These are phyloP conservation scores for Montipora capricornis DNA, from an alignment of 64 coral and sea anemone genomes.

Conservation along the genomic window DNA sequence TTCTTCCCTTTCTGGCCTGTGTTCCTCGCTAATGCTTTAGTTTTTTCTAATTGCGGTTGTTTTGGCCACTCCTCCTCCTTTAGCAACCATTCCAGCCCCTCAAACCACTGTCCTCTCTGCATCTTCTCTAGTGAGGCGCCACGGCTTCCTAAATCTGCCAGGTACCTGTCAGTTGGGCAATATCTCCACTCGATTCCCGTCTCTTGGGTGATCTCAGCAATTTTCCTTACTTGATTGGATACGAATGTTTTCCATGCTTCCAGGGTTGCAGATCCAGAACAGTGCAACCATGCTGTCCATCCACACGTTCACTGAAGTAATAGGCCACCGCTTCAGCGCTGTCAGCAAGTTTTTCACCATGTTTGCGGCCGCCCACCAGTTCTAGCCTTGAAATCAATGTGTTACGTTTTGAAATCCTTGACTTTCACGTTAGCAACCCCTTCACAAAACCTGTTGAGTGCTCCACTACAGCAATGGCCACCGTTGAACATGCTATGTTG, in stretches of 20 bases:
- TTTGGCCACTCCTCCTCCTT: constrained; percentile 42
- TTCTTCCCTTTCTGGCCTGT: not conserved
- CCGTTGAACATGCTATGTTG: too few relatives aligned
- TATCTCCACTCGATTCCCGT: constrained; percentile 55
- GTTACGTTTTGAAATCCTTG: constrained; percentile 58
- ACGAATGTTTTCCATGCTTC: constrained; percentile 44
- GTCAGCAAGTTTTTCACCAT: constrained; percentile 37
- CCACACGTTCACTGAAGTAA: constrained; percentile 50
- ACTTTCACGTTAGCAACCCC: not conserved
- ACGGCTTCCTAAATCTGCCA: constrained; percentile 68
- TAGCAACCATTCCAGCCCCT: constrained; percentile 54
- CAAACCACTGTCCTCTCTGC: constrained; percentile 45
- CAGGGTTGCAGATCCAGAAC: constrained; percentile 72
- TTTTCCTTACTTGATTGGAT: constrained; percentile 67
- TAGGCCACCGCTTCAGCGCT: constrained; percentile 44
- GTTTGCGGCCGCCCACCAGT: constrained; percentile 55
- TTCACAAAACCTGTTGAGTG: too few relatives aligned
- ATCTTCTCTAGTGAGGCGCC: constrained; percentile 60
- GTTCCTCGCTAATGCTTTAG: constrained; percentile 8
- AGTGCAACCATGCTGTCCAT: constrained; percentile 75
- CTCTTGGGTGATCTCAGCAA: constrained; percentile 63
- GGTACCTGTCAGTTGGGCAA: constrained; percentile 56
- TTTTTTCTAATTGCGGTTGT: constrained; percentile 23
- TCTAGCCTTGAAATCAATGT: constrained; percentile 45
- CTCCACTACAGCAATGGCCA: too few relatives aligned